Base-by-base conservation (phyloP, 2,888 invertebrate species). In the Drosophila infuscata region DNA sequence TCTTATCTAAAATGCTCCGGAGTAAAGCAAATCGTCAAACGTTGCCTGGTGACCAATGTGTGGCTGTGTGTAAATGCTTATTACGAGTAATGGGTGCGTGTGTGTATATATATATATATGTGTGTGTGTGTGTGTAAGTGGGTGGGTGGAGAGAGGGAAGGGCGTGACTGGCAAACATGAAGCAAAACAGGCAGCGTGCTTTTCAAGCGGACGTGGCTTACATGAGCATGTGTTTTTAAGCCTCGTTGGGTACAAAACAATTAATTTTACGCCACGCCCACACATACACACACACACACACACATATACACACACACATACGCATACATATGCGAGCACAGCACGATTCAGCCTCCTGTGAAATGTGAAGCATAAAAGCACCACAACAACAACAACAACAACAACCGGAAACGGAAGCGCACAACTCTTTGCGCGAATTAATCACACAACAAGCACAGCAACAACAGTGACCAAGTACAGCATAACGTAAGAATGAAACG, bases 351-450 rank as follows among this genome's bases (percentile, higher is more conserved):
- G 83, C 89, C 87, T 84, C 87, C 89, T 85, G 89, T 90, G 84
- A 85, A 85, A 90, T 90, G 88, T 85, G 82, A 84, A 84, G 70
- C 85, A 84, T 89, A 84, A 84, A 89, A 83, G 84, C 78, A 70
- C 68, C 43, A 59, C 81, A 74, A 35, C 67, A 74, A 64, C 67
- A 77, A 59, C 81, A 74, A 35, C 67, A 74, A 64, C 67, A 77
- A 66, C 84, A 88, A 82, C 87, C 87, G 87, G 87, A 87, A 87
- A 74, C 91, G 88, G 88, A 91, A 88, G 91, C 90, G 75, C 82
- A 88, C 91, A 88, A 88, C 88, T 85, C 85, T 88, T 91, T 91
- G 91, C 89, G 90, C 90, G 91, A 88, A 88, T 88, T 88, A 88
- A 88, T 88, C 88, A 88, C 88, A 88, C 79, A 90, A 83, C 83